Evolutionary conservation across 92 coral and sea anemone genomes (phyloP).

Genomic region (Metridium senile): DNA sequence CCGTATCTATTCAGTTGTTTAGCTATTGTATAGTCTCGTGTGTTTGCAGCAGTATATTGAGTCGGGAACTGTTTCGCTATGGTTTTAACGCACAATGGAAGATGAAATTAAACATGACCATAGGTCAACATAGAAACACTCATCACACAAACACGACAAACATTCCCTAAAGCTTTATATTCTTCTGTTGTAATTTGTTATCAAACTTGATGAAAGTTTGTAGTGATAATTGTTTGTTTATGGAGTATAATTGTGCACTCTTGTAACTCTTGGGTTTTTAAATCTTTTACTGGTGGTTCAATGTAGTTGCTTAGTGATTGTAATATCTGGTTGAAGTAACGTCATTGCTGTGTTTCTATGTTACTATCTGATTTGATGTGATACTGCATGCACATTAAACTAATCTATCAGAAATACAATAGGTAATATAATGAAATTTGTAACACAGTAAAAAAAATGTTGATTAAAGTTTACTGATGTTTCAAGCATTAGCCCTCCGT

Average conservation of each 20-base stretch:
- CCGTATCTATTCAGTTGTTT: not conserved
- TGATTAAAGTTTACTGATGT: too few relatives aligned
- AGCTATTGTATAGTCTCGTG: not conserved
- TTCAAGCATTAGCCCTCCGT: too few relatives aligned
- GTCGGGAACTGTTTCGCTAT: not conserved
- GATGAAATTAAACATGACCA: not conserved
- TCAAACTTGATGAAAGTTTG: too few relatives aligned
- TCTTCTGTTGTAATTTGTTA: not conserved
- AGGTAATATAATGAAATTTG: too few relatives aligned
- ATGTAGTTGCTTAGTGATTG: not conserved
- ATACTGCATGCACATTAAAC: not conserved
- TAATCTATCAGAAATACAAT: too few relatives aligned
- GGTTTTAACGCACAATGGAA: not conserved
- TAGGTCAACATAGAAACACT: not conserved
- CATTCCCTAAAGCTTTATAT: too few relatives aligned
- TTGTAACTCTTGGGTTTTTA: too few relatives aligned
- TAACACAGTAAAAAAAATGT: too few relatives aligned
- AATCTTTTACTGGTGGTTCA: too few relatives aligned
- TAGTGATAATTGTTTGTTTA: not conserved
- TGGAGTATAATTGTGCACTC: too few relatives aligned
- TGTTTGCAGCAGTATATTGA: not conserved
- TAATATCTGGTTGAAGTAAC: not conserved
- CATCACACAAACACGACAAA: not conserved
- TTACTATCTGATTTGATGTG: not conserved
- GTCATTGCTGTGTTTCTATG: conserved; percentile 2